Conservation (phyloP, 2,113 vertebrate species). For the Elaphurus davidianus region DNA sequence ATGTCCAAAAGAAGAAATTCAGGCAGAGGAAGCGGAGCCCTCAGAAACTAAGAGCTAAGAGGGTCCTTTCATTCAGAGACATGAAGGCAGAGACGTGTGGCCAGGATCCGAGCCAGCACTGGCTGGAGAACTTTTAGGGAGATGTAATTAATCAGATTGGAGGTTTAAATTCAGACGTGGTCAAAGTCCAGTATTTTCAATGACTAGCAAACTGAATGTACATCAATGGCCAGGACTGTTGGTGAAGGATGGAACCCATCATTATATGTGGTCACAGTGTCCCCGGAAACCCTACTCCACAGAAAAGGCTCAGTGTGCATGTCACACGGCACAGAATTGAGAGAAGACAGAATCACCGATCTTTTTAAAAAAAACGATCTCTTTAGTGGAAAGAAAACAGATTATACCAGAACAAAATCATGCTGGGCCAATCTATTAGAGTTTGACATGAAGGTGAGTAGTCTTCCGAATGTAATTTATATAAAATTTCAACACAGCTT, state of each 20-base stretch:
- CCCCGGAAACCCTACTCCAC: neutral
- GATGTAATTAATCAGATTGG: neutral
- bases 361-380: neutral
- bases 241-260: neutral
- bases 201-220: neutral
- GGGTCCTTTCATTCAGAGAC: neutral
- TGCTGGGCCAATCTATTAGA: neutral
- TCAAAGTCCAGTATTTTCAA: neutral
- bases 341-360: neutral
- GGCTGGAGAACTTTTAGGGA: neutral
- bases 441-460: neutral
- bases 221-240: neutral
- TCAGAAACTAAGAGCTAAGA: neutral
- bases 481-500: neutral
- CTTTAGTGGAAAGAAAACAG: neutral
- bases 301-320: neutral
- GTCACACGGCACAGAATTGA: fast-evolving
- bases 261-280: neutral
- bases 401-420: neutral
- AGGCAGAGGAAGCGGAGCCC: neutral
- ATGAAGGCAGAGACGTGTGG: neutral
- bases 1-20: neutral
- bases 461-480: neutral
- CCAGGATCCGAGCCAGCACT: neutral
- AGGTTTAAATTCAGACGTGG: neutral